phyloP scores from a whole-genome alignment of 1,140 invertebrate species.

The Pseudomyrmex dendroicus region DNA sequence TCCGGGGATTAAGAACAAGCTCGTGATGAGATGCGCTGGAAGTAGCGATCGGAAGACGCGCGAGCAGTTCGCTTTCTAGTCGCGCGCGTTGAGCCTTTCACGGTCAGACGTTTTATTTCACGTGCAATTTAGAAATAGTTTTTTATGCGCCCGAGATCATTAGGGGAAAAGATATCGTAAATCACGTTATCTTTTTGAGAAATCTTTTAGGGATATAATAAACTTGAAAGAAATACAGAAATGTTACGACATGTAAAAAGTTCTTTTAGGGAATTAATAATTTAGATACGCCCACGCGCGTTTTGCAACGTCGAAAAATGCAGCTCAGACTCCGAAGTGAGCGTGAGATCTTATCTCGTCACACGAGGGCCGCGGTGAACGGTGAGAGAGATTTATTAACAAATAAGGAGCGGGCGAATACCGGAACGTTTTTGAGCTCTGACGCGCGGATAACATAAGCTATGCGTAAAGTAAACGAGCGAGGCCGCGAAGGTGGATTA shows the following conservation, averaged over 20 bases:
- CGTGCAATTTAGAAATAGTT: background rate
- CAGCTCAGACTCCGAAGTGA: background rate
- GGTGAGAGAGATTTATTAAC: conserved; percentile 28
- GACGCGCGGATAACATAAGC: conserved; percentile 12
- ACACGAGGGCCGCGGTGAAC: background rate
- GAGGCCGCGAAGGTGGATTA: conserved; percentile 7
- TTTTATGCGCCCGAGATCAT: background rate
- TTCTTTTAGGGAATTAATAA: background rate
- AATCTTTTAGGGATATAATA: background rate
- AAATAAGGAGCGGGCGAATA: background rate
- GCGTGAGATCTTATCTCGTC: conserved; percentile 23
- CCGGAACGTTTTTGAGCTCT: background rate
- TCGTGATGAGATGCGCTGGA: conserved; percentile 1
- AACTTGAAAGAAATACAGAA: background rate
- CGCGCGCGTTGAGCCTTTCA: conserved; percentile 35
- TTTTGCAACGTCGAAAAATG: conserved; percentile 29
- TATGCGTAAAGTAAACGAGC: conserved; percentile 23
- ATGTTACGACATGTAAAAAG: too few species aligned
- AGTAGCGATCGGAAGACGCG: background rate
- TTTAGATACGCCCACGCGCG: background rate
- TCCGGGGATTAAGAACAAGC: conserved; percentile 61
- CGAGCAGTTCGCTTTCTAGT: background rate
- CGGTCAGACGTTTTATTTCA: background rate
- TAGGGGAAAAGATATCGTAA: background rate
- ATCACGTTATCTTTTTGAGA: background rate